These are phyloP conservation scores for Seira sanloemensis DNA, from an alignment of 2,888 invertebrate species.

Conservation along the genomic window DNA sequence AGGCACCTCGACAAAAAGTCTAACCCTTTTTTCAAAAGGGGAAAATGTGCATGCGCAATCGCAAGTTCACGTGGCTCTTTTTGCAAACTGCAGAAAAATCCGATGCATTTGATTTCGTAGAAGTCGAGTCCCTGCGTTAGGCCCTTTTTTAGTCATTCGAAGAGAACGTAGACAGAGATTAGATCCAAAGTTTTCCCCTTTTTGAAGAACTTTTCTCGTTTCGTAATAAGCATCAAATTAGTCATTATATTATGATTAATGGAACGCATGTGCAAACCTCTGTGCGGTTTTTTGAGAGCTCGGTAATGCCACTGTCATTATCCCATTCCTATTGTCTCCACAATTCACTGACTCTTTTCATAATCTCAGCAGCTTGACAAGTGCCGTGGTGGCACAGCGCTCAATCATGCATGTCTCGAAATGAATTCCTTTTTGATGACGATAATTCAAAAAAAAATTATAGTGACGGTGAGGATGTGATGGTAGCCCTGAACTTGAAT, in stretches of 20 bases:
- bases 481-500: slow-evolving; percentile 27
- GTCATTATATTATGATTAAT: not conserved
- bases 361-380: not conserved
- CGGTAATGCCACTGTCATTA: not conserved
- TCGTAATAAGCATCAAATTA: slow-evolving; percentile 14
- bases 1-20: too few relatives aligned
- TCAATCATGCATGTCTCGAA: slow-evolving; percentile 1
- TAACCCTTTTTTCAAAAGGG: too few relatives aligned
- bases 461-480: not conserved
- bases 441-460: not conserved
- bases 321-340: not conserved
- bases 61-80: too few relatives aligned
- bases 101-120: not conserved
- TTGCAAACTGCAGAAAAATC: not conserved
- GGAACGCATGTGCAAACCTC: not conserved
- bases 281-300: not conserved
- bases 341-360: not conserved
- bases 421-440: not conserved
- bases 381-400: not conserved
- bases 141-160: too few relatives aligned
- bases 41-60: too few relatives aligned
- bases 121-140: too few relatives aligned
- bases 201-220: not conserved
- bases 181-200: not conserved
- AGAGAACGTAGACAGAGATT: too few relatives aligned